phyloP scores from a whole-genome alignment of 2,888 invertebrate species.

The Trissolcus brochymenae region DNA sequence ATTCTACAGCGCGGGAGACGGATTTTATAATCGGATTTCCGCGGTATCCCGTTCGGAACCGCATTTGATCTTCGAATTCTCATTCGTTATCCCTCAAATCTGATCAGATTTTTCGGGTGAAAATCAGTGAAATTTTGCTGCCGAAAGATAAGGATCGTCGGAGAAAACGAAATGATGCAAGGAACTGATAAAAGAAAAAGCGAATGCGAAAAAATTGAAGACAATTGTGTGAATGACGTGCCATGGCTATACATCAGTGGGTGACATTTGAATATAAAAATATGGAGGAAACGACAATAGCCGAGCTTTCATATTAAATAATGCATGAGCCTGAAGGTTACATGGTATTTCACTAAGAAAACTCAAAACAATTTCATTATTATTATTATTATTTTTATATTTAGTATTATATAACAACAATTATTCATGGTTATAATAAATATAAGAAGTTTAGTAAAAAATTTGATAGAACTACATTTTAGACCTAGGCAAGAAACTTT shows the following conservation, averaged over 20 bases:
- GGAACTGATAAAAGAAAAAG: constrained; percentile 1
- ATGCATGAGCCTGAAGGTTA: constrained; percentile 65
- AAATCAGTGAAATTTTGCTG: background rate
- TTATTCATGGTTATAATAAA: too few relatives aligned
- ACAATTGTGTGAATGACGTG: constrained; percentile 6
- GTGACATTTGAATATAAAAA: constrained; percentile 72
- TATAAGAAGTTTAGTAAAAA: too few relatives aligned
- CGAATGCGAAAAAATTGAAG: constrained; percentile 4
- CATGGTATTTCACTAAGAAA: constrained; percentile 40
- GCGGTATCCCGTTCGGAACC: constrained; percentile 40
- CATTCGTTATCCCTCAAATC: constrained; percentile 41
- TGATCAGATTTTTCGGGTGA: constrained; percentile 33
- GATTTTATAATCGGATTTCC: constrained; percentile 56
- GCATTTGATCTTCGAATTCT: constrained; percentile 48
- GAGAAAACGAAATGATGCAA: background rate
- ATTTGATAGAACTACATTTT: background rate
- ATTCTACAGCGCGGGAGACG: constrained; percentile 46
- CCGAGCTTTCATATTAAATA: constrained; percentile 67
- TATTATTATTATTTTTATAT: too few relatives aligned
- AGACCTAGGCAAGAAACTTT: too few relatives aligned
- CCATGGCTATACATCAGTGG: background rate
- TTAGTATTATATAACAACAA: too few relatives aligned
- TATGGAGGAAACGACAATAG: constrained; percentile 72
- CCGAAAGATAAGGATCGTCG: background rate
- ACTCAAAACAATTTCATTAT: too few relatives aligned